Evolutionary conservation across 2,797 vertebrate species (phyloP), one percentile per base, ranked within the genome.

Genomic region (Merluccius polli): DNA sequence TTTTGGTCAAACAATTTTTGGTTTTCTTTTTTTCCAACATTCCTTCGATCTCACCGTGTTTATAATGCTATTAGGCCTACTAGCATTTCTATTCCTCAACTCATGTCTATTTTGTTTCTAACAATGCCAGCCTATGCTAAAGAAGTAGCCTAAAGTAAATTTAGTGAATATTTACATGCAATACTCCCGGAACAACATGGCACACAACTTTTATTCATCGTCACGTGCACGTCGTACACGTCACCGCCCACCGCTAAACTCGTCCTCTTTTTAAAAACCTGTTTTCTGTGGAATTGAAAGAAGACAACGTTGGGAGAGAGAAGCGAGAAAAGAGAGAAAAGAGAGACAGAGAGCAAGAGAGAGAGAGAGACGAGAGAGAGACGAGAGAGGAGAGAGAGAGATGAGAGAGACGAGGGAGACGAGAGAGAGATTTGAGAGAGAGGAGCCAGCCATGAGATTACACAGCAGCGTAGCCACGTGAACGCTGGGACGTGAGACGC

Each of bases 401-500:
- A 85, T 76, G 79, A 70, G 84, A 85, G 83, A 85, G 84, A 81
- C 82, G 83, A 84, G 73, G 75, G 80, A 78, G 87, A 87, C 83
- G 79, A 86, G 85, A 89, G 76, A 76, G 84, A 84, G 83, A 74
- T 84, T 4, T 5, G 36, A 24, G 33, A 27, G 85, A 90, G 84
- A 84, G 80, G 52, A 65, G 32, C 12, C 8, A 41, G 85, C 91
- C 83, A 84, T 80, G 83, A 85, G 87, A 91, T 92, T 92, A 91
- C 86, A 91, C 86, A 90, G 89, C 91, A 89, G 91, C 85, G 90
- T 90, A 90, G 89, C 88, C 89, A 87, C 71, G 81, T 84, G 70
- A 83, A 83, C 84, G 68, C 73, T 32, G 77, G 80, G 79, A 85
- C 83, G 63, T 33, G 83, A 76, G 84, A 74, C 80, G 83, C 88